Evolutionary conservation across 2,797 vertebrate species (phyloP), one percentile per base, ranked within the genome.

Genomic region (Anabas testudineus): DNA sequence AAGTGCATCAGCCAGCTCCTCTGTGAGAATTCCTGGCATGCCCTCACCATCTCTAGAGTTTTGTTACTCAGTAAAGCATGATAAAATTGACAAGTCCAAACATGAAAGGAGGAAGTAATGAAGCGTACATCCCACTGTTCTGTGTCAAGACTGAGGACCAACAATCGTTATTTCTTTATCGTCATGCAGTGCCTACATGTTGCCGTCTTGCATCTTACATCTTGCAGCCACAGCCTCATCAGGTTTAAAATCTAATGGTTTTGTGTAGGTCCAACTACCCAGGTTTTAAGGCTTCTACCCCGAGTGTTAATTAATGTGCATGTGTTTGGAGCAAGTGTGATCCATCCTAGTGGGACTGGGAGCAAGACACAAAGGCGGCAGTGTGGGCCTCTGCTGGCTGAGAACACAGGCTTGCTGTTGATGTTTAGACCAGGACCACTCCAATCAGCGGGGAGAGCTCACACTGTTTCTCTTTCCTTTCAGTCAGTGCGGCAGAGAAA

Each of bases 351-450:
- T 78, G 64, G 80, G 71, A 78, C 75, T 74, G 49, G 49, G 73
- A 81, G 67, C 42, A 26, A 48, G 70, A 74, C 78, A 92, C 88
- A 92, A 91, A 91, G 91, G 80, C 76, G 15, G 81, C 74, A 91
- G 89, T 91, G 90, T 92, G 74, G 67, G 62, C 26, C 62, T 45
- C 61, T 42, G 73, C 65, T 48, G 52, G 77, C 76, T 46, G 74
- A 74, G 84, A 90, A 90, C 82, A 92, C 89, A 91, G 85, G 64
- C 55, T 41, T 18, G 72, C 87, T 91, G 90, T 92, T 89, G 80
- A 84, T 81, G 78, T 78, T 85, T 65, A 71, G 57, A 72, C 63
- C 61, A 65, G 39, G 63, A 57, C 75, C 56, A 13, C 61, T 76
- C 60, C 58, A 59, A 82, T 79, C 74, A 74, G 69, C 12, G 28